phyloP scores from a whole-genome alignment of 2,113 vertebrate species.

The Sclerurus mexicanus region DNA sequence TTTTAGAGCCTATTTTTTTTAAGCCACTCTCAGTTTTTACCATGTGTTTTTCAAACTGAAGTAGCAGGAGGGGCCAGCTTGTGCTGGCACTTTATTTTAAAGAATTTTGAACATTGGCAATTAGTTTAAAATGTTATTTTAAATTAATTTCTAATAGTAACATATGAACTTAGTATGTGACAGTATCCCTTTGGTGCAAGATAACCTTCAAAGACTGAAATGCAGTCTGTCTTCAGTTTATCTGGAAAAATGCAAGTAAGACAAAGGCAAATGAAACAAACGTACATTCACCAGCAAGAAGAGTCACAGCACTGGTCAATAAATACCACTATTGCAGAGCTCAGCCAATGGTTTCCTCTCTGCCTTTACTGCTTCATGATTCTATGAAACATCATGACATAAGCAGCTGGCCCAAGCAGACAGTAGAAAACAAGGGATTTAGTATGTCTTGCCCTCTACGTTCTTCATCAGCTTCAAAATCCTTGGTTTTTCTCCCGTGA shows the following conservation, averaged over 20 bases:
- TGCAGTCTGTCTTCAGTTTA: neutral
- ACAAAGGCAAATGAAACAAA: neutral
- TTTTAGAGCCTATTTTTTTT: neutral
- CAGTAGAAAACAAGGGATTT: neutral
- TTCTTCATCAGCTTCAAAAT: neutral
- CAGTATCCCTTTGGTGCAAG: neutral
- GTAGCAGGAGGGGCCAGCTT: neutral
- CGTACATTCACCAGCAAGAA: neutral
- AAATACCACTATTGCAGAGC: neutral
- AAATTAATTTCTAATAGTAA: neutral
- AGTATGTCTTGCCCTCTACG: neutral
- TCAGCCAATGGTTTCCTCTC: neutral
- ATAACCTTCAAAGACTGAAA: neutral
- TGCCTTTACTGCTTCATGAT: neutral
- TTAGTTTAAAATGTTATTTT: neutral
- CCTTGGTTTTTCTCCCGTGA: fast-evolving
- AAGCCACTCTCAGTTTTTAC: neutral
- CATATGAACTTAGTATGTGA: neutral
- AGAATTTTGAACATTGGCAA: neutral
- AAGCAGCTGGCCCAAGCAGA: neutral
- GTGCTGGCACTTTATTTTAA: neutral
- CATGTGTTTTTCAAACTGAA: neutral
- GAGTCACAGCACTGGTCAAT: neutral
- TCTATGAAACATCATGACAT: neutral
- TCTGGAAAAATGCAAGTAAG: neutral